Evolutionary conservation across 2,113 vertebrate genomes (phyloP).

Genomic region (Rhadina sibilatrix): DNA sequence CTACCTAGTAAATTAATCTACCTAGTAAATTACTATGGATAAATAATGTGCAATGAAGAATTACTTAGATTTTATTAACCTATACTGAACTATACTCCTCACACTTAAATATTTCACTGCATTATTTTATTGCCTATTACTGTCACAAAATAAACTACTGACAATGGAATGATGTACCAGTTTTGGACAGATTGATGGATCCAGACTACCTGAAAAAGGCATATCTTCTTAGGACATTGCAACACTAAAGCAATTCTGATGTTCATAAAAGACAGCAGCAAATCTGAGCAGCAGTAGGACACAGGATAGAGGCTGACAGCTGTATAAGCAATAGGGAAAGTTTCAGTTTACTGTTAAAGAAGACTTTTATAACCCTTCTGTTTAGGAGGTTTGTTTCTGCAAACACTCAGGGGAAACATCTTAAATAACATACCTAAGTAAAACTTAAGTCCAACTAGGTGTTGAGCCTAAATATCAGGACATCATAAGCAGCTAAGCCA

Average conservation of each 20-base stretch:
- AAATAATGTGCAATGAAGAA: conserved; percentile 49
- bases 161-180: conserved; percentile 40
- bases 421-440: neutral
- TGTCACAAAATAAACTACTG: conserved; percentile 65
- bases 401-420: neutral
- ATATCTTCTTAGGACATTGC: conserved; percentile 41
- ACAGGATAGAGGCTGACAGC: neutral
- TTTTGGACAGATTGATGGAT: conserved; percentile 56
- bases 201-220: conserved; percentile 60
- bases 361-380: neutral
- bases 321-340: neutral
- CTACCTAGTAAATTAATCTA: conserved; percentile 32
- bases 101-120: conserved; percentile 56
- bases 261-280: conserved; percentile 49
- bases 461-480: neutral
- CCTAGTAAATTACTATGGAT: conserved; percentile 22
- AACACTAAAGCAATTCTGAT: conserved; percentile 50
- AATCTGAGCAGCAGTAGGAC: conserved; percentile 2
- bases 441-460: neutral
- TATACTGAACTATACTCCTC: conserved; percentile 49
- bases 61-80: conserved; percentile 57
- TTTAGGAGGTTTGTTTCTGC: neutral
- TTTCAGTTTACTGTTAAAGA: neutral
- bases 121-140: conserved; percentile 68
- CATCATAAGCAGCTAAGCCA: neutral